Base-by-base conservation (phyloP, 1,140 invertebrate species). In the Panagrolaimus sp. region DNA sequence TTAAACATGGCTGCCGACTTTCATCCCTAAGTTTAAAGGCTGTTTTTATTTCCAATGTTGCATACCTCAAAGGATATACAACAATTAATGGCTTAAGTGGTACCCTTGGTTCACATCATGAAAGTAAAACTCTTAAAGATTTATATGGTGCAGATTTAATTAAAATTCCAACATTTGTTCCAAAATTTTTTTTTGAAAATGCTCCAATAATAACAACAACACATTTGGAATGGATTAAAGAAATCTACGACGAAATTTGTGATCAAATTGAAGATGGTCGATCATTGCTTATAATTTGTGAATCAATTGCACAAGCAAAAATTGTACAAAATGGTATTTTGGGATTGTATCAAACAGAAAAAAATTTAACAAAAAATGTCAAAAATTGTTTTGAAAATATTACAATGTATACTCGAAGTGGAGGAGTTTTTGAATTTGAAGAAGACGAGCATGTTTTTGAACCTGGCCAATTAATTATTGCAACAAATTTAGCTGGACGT, bases 51-150 rank as follows among this genome's bases (percentile, higher is more conserved):
- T 57, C 51, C 11, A 57, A 57, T 25, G 51, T 57, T 11, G 20
- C 20, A 25, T 57, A 57, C 5, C 8, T 57, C 0, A 13, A 57
- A 27, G 51, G n/a, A 3, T 57, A 57, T 16, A 5, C 11, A 57
- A 57, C 13, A 27, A 57, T 57, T 27, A 57, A 57, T 16, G 51
- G 51, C n/a, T 27, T 57, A 20, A 57, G 51, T 20, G 51, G 51
- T 4, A 57, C 51, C 4, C 4, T 57, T 1, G 51, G 51, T 20
- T n/a, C 13, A 0, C 1, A 57, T 4, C 4, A 57, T 1, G 51
- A 57, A 57, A 57, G 51, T 27, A 57, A 57, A 20, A 57, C 51
- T 4, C 8, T 57, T 5, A 16, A 20, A 5, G 51, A 13, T 2
- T 27, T 57, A 0, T 57, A 57, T 27, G 20, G 20, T 9, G 51